A percentile compares a stretch with the other conserved stretches of the same genome.
Conservation (phyloP, 2,888 invertebrate genomes). For the Pteria penguin region DNA sequence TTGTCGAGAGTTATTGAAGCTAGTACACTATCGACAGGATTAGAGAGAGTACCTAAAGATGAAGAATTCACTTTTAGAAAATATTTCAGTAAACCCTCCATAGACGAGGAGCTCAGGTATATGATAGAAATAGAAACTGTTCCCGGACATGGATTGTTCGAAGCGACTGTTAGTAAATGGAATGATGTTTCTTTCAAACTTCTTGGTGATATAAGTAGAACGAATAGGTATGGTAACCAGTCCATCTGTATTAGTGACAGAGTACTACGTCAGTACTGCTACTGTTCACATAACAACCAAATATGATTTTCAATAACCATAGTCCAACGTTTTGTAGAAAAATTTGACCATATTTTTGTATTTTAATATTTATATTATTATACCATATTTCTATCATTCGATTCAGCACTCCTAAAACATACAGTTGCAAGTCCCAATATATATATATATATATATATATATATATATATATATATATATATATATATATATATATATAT, state of each 20-base stretch:
- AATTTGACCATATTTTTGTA: no score
- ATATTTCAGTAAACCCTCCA: constrained; percentile 84
- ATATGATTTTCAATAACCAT: no score
- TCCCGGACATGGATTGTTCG: constrained; percentile 58
- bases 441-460: no score
- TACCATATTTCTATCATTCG: no score
- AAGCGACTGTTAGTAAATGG: constrained; percentile 51
- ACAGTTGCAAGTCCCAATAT: no score
- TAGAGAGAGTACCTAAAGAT: constrained; percentile 46
- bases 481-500: no score
- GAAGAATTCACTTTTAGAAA: constrained; percentile 80
- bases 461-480: no score
- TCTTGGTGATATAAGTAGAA: constrained; percentile 54
- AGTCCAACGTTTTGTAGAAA: no score
- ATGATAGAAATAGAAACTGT: constrained; percentile 51
- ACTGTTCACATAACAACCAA: constrained; percentile 39
- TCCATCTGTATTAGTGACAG: constrained; percentile 53
- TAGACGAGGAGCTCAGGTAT: constrained; percentile 58
- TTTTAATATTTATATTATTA: no score
- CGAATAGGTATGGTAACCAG: constrained; percentile 60
- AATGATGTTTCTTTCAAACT: constrained; percentile 42
- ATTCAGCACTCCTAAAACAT: no score
- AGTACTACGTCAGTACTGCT: constrained; percentile 51
- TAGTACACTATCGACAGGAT: constrained; percentile 41
- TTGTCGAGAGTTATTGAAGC: constrained; percentile 53